phyloP scores from a whole-genome alignment of 2,113 vertebrate genomes.

The Conger conger region DNA sequence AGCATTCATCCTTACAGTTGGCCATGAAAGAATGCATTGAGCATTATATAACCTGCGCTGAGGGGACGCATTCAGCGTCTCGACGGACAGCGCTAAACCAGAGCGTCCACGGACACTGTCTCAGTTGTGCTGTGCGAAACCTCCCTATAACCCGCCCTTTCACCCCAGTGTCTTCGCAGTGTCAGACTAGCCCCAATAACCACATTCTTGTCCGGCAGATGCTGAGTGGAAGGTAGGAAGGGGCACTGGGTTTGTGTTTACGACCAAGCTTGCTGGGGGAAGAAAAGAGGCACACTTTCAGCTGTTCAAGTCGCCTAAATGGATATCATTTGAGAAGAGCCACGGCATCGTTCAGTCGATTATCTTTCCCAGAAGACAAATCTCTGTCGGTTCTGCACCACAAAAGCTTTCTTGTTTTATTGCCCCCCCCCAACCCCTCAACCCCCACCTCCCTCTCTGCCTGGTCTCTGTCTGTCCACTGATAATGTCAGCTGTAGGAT shows the following conservation, averaged over 20 bases:
- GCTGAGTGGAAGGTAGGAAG: background rate
- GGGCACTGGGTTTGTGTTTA: background rate
- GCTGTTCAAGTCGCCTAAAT: background rate
- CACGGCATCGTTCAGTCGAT: background rate
- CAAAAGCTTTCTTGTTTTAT: constrained; percentile 15
- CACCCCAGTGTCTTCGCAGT: background rate
- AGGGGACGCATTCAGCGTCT: background rate
- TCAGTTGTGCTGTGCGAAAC: background rate
- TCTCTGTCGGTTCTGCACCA: background rate
- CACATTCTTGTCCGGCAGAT: background rate
- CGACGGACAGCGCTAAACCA: background rate
- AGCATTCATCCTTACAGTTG: background rate
- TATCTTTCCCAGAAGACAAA: background rate
- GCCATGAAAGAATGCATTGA: constrained; percentile 19
- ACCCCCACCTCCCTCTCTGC: constrained; percentile 24
- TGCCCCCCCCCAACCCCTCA: background rate
- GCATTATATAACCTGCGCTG: constrained; percentile 16
- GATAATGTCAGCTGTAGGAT: background rate
- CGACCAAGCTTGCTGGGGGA: background rate
- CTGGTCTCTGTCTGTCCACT: background rate
- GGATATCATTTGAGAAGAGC: background rate
- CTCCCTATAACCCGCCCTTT: background rate
- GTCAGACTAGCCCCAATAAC: background rate
- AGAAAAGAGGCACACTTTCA: background rate
- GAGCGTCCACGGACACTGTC: background rate